Percentiles rank a stretch among this genome's conserved stretches.
Evolutionary conservation across 2,113 vertebrate species (phyloP).

Genomic region (Felis chaus): DNA sequence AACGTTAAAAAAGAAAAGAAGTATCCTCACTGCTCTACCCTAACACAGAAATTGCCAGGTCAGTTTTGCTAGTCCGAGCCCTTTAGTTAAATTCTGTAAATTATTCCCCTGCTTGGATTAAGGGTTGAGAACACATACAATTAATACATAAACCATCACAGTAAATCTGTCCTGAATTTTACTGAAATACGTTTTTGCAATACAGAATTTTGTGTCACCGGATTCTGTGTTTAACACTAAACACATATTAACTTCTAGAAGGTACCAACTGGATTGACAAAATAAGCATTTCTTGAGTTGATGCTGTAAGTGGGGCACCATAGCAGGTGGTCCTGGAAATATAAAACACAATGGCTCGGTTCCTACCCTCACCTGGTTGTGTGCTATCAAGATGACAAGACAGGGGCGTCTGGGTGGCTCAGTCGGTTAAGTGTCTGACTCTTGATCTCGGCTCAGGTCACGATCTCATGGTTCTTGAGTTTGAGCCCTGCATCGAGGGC

Average conservation of each 20-base stretch:
- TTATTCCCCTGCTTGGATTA: conserved; percentile 5
- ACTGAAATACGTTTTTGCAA: background rate
- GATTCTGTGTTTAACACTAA: background rate
- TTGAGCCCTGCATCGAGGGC: no score
- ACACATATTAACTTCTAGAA: background rate
- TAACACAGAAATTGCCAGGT: background rate
- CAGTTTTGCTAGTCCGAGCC: background rate
- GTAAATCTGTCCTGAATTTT: conserved; percentile 31
- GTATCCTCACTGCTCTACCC: background rate
- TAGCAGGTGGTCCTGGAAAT: background rate
- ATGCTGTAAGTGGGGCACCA: background rate
- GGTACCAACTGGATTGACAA: background rate
- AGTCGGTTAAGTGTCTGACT: no score
- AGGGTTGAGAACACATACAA: background rate
- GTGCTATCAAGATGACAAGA: background rate
- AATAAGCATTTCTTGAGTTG: conserved; percentile 13
- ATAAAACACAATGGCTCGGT: background rate
- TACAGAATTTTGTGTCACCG: background rate
- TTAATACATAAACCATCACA: conserved; percentile 8
- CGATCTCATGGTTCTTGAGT: no score
- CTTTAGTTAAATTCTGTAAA: conserved; percentile 35
- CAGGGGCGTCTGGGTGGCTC: no score
- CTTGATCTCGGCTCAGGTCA: no score
- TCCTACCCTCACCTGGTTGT: background rate
- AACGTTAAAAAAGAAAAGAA: conserved; percentile 18